phyloP scores from a whole-genome alignment of 2,797 vertebrate species.

The Borostomias antarcticus region DNA sequence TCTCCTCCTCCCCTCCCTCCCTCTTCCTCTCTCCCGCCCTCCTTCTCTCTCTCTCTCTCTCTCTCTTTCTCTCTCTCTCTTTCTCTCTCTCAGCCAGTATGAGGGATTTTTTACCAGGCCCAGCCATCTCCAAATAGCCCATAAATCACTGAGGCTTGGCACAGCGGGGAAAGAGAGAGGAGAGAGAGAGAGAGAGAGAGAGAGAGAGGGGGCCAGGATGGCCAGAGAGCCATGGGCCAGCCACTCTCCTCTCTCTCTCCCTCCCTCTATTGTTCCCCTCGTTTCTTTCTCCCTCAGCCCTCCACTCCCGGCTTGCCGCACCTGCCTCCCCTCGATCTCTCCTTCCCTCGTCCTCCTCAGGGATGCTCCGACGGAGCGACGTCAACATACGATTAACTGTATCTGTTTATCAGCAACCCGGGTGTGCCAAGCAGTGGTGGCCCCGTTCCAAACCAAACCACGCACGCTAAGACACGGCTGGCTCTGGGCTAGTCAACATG shows the following conservation, averaged over 20 bases:
- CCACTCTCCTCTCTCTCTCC: constrained; percentile 56
- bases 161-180: no score
- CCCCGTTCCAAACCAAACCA: no score
- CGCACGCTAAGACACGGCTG: no score
- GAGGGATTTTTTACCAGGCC: constrained; percentile 56
- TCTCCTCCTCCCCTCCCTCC: neutral
- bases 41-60: no score
- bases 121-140: constrained; percentile 70
- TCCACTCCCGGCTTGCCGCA: neutral
- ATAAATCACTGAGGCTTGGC: constrained; percentile 69
- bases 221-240: constrained; percentile 57
- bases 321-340: no score
- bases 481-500: no score
- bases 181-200: no score
- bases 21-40: neutral
- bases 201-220: constrained; percentile 53
- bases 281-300: neutral
- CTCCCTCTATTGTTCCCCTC: constrained; percentile 11
- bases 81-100: constrained; percentile 30
- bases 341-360: no score
- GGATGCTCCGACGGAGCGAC: no score
- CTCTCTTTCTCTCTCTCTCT: constrained; percentile 26
- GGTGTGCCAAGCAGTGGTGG: no score
- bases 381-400: no score
- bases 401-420: no score